Conservation (phyloP, 2,797 vertebrate genomes). For the Pagetopsis macropterus region DNA sequence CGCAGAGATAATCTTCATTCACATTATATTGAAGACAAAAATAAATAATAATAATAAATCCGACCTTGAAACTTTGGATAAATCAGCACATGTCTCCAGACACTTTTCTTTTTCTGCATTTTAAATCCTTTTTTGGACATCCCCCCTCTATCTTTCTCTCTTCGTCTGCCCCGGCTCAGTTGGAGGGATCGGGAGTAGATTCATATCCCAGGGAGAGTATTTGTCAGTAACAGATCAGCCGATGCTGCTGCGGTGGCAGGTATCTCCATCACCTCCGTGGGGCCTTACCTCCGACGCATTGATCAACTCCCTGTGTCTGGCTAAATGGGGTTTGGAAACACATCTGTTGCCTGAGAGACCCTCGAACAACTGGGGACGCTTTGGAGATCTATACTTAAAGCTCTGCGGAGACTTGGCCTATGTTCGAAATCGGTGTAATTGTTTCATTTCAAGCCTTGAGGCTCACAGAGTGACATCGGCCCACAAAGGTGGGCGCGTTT, state of each 20-base stretch:
- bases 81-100: slow-evolving; percentile 30
- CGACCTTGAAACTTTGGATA: slow-evolving; percentile 62
- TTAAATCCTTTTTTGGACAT: slow-evolving; percentile 42
- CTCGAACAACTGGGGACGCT: slow-evolving; percentile 52
- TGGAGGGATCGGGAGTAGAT: slow-evolving; percentile 66
- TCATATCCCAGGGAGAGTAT: slow-evolving; percentile 74
- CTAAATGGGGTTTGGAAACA: slow-evolving; percentile 65
- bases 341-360: slow-evolving; percentile 65
- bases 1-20: slow-evolving; percentile 24
- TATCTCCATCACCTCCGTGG: slow-evolving; percentile 77
- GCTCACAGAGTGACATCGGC: slow-evolving; percentile 27
- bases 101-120: slow-evolving; percentile 43
- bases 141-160: slow-evolving; percentile 41
- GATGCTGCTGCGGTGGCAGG: slow-evolving; percentile 70
- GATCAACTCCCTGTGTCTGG: slow-evolving; percentile 70
- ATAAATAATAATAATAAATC: background rate
- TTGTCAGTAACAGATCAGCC: slow-evolving; percentile 81
- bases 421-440: slow-evolving; percentile 38
- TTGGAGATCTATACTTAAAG: slow-evolving; percentile 56
- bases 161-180: slow-evolving; percentile 47
- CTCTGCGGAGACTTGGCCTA: slow-evolving; percentile 45
- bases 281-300: slow-evolving; percentile 68
- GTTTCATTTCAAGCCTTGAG: slow-evolving; percentile 43
- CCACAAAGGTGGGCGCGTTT: background rate
- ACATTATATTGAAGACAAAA: background rate